phyloP scores from a whole-genome alignment of 2,888 invertebrate species.

The Thumatha senex region DNA sequence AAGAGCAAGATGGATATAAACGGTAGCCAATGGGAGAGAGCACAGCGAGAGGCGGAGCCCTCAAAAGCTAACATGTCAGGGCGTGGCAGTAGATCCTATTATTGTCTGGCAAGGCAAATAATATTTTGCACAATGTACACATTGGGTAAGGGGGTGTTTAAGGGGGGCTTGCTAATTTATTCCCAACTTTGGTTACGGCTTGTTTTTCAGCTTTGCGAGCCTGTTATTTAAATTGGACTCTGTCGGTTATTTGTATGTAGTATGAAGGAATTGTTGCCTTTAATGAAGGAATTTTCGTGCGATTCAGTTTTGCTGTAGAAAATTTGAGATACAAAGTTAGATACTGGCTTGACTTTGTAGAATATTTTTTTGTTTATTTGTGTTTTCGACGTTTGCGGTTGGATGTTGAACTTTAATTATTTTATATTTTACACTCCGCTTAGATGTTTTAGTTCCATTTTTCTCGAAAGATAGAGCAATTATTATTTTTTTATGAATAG shows the following conservation, averaged over 20 bases:
- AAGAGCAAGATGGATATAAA: conserved; percentile 46
- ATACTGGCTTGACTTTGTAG: conserved; percentile 21
- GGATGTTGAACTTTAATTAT: conserved; percentile 37
- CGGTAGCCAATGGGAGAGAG: conserved; percentile 59
- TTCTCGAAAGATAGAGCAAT: no score
- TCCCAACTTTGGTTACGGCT: conserved; percentile 83
- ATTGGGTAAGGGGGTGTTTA: conserved; percentile 75
- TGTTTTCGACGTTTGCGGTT: conserved; percentile 37
- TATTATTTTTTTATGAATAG: no score
- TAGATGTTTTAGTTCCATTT: no score
- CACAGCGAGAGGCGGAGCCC: conserved; percentile 63
- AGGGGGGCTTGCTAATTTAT: conserved; percentile 79
- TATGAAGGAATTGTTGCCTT: conserved; percentile 69
- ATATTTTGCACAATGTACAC: conserved; percentile 89
- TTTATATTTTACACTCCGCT: conserved; percentile 7
- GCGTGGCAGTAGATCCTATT: conserved; percentile 81
- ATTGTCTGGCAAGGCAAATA: conserved; percentile 87
- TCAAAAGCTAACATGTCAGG: conserved; percentile 83
- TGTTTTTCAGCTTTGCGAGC: conserved; percentile 83
- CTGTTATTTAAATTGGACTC: conserved; percentile 83
- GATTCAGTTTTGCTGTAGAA: conserved; percentile 32
- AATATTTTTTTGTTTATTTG: conserved; percentile 50
- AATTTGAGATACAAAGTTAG: conserved; percentile 41
- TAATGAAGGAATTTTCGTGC: conserved; percentile 75
- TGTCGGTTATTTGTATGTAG: conserved; percentile 77